Evolutionary conservation across 2,113 vertebrate species (phyloP), one percentile per base, ranked within the genome.

Genomic region (Hoplias malabaricus): DNA sequence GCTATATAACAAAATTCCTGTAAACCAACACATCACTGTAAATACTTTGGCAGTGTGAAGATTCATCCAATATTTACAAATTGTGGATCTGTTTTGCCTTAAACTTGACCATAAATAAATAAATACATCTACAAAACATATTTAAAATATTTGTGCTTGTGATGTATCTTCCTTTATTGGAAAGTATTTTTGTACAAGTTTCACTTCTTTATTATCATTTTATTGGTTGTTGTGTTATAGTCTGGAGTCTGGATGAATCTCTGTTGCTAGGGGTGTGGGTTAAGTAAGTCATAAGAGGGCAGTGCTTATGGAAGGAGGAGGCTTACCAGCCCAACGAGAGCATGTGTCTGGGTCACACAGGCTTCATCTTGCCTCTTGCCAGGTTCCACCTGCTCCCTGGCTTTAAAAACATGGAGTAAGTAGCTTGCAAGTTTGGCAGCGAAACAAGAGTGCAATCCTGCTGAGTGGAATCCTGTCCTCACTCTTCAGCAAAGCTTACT

Each of bases 321-420:
- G n/a, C 65, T 79, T 67, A 70, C 80, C 79, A 84, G 69, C 27
- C 29, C n/a, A 50, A 69, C 16, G 38, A 69, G 77, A 31, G 14
- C 62, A 42, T 86, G 74, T 68, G 21, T 31, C 46, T 48, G 50
- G 48, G 23, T 54, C 63, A 75, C 31, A 21, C 7, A 53, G 48
- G 0, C 21, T 48, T 5, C 16, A n/a, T 11, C 14, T 50, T 70
- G 63, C 14, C 54, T 4, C 16, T 4, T 13, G 54, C 34, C 54
- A 31, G 16, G 21, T 3, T 42, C 33, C 40, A 57, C 63, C 36
- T 43, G 65, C 36, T 54, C 14, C 62, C 12, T 4, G 77, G 78
- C 81, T 83, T 82, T 85, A 80, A 75, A 86, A 87, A 85, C 77
- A 84, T 80, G 80, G 65, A 71, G 68, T 86, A 85, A 87, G 84